These are phyloP conservation scores for Corythornis vintsioides DNA, from an alignment of 2,113 vertebrate genomes.

Conservation along the genomic window DNA sequence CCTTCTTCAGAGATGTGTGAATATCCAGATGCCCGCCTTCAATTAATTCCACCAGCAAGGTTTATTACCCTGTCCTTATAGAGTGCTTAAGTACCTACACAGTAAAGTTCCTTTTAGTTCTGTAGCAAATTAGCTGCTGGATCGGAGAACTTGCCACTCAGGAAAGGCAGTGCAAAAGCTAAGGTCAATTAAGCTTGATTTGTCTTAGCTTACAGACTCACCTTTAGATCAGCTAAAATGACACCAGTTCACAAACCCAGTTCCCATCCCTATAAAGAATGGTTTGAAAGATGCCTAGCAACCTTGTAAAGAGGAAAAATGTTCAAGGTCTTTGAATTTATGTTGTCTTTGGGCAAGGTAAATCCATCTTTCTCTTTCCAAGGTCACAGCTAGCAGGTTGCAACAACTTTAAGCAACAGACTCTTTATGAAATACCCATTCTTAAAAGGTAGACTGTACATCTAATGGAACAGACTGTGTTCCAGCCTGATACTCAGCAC, in stretches of 20 bases:
- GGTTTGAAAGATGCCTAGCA: not conserved
- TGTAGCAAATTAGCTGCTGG: constrained; percentile 10
- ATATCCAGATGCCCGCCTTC: constrained; percentile 31
- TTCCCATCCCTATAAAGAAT: not conserved
- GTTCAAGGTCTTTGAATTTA: not conserved
- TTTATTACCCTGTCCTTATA: constrained; percentile 53
- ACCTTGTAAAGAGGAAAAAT: not conserved
- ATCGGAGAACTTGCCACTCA: not conserved
- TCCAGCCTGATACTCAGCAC: not conserved
- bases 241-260: not conserved
- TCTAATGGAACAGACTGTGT: not conserved
- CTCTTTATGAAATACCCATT: not conserved
- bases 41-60: constrained; percentile 52
- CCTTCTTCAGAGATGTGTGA: not conserved
- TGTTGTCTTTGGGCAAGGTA: not conserved
- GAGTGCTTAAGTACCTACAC: constrained; percentile 23
- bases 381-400: not conserved
- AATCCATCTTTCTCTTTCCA: not conserved
- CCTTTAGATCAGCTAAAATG: not conserved
- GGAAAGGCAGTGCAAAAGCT: not conserved
- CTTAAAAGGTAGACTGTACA: not conserved
- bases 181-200: constrained; percentile 30
- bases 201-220: not conserved
- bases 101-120: constrained; percentile 27
- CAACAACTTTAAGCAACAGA: not conserved